Conservation (phyloP, 2,888 invertebrate genomes). For the Beris chalybata region DNA sequence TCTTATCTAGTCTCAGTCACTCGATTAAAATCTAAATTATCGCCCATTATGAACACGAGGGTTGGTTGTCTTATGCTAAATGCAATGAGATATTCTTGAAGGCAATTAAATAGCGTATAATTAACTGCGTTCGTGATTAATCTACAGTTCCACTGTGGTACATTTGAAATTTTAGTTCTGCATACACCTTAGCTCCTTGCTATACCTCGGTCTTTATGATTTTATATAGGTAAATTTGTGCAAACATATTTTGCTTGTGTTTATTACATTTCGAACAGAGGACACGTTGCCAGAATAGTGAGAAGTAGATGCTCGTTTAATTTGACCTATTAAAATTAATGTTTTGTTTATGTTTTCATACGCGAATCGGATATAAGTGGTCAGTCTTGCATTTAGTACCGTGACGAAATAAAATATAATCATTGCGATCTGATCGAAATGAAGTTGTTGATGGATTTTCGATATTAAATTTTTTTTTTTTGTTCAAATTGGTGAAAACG, state of each 20-base stretch:
- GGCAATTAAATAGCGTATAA: constrained; percentile 20
- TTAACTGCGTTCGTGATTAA: constrained; percentile 25
- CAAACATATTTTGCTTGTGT: no score
- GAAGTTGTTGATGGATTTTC: constrained; percentile 11
- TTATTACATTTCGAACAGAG: no score
- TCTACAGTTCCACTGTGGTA: neutral
- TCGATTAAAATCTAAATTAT: neutral
- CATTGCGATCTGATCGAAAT: no score
- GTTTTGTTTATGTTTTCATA: constrained; percentile 16
- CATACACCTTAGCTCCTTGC: no score
- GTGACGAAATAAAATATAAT: constrained; percentile 17
- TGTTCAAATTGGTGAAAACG: constrained; percentile 5
- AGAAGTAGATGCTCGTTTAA: no score
- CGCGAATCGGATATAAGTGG: neutral
- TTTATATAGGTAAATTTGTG: no score
- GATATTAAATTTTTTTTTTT: constrained; percentile 1
- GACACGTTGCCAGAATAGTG: no score
- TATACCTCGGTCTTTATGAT: no score
- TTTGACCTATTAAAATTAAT: constrained; percentile 25
- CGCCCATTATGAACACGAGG: neutral
- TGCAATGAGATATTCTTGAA: neutral
- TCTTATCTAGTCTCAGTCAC: neutral
- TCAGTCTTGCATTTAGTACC: neutral
- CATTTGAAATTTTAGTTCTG: constrained; percentile 2
- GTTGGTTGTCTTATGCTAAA: neutral